These are phyloP conservation scores for Hydractinia symbiolongicarpus DNA, from an alignment of 30 jellyfish, hydroid and myxozoan genomes.

Conservation along the genomic window DNA sequence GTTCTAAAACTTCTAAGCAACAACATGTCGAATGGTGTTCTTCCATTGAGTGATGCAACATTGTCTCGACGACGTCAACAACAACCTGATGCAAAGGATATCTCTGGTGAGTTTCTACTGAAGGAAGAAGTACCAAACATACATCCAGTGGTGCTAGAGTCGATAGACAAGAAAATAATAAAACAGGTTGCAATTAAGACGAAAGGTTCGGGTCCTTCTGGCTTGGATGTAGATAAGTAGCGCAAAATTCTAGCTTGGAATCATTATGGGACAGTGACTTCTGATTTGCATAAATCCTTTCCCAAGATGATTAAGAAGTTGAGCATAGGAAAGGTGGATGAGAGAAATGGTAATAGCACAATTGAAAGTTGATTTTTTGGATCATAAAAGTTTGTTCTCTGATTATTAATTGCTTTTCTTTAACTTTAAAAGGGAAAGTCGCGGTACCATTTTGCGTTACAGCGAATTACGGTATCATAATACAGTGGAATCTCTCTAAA, in stretches of 20 bases:
- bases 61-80: too few relatives aligned
- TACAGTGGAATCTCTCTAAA: too few relatives aligned
- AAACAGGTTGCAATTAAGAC: neutral
- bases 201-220: constrained; percentile 9
- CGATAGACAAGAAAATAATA: neutral
- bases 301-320: neutral
- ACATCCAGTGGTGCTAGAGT: neutral
- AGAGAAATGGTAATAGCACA: neutral
- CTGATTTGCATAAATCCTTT: neutral
- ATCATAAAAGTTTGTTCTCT: too few relatives aligned
- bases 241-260: neutral
- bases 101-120: neutral
- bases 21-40: too few relatives aligned
- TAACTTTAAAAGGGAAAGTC: too few relatives aligned
- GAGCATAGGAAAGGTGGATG: neutral
- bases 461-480: too few relatives aligned
- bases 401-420: too few relatives aligned
- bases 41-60: too few relatives aligned
- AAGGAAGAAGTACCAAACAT: neutral
- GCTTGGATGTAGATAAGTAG: neutral
- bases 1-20: too few relatives aligned
- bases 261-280: neutral
- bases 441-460: too few relatives aligned
- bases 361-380: too few relatives aligned
- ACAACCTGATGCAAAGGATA: neutral